Base-by-base conservation (phyloP, 2,888 invertebrate species). In the Petrophora chlorosata region DNA sequence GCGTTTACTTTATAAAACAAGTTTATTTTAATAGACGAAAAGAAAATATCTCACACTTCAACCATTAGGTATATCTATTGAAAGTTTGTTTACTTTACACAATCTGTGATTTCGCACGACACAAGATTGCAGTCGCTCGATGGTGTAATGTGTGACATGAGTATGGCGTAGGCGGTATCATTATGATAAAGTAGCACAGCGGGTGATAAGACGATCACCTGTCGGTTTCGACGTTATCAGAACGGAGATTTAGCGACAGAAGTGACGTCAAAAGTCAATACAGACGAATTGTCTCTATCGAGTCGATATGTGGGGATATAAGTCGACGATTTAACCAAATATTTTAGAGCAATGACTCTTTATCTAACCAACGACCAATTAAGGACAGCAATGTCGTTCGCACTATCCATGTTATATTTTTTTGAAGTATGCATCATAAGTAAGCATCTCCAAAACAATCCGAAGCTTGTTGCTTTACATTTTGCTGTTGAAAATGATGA, bases 121-220 rank as follows among this genome's bases (percentile, higher is more conserved):
- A 48, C 48, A 40, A 33, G 22, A 30, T 43, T 48, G 53, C 40
- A 28, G 33, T 52, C 38, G 44, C 42, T 42, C 33, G 47, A 36
- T 56, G 53, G 55, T 59, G 56, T 59, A 58, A 58, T 50, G 32
- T 42, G 41, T 25, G 38, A 49, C 28, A 44, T 22, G 32, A 35
- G 29, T 34, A 35, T 9, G 10, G 19, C 38, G 30, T 50, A 33
- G 35, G 33, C 4, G 30, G 26, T 47, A 49, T 47, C 49, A 40
- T 14, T 29, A 32, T 38, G 47, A 49, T 51, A 52, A 52, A 53
- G 51, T 55, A 35, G 46, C 43, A 55, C 53, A 45, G 32, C 10
- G 36, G 29, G 29, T 19, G 59, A 58, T 60, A 60, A 60, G 33
- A 19, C 25, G 29, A 53, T 60, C 55, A 60, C 53, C 47, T 57